These are phyloP conservation scores for Xiphophorus couchianus DNA, from an alignment of 2,113 vertebrate genomes.

Conservation along the genomic window DNA sequence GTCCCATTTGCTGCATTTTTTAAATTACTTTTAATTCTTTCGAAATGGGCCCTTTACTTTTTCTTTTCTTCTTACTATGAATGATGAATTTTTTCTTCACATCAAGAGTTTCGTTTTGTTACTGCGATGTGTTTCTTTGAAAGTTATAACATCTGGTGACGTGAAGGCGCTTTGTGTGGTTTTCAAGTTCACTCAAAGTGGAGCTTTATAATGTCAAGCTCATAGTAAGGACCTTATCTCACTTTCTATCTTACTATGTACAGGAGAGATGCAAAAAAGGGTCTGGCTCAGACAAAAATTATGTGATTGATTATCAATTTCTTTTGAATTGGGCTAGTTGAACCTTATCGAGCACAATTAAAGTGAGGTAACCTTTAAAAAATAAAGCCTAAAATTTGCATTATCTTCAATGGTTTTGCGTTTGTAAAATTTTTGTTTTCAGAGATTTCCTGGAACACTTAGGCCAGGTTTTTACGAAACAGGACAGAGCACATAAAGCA, in stretches of 20 bases:
- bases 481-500: neutral
- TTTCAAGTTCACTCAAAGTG: slow-evolving; percentile 48
- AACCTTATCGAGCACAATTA: neutral
- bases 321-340: neutral
- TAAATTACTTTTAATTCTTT: neutral
- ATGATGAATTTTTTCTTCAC: neutral
- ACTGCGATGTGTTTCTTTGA: slow-evolving; percentile 9
- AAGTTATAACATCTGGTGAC: slow-evolving; percentile 27
- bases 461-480: neutral
- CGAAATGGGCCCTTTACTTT: neutral
- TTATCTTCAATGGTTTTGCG: neutral
- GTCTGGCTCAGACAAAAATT: neutral
- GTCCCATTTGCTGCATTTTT: too few relatives aligned
- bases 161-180: slow-evolving; percentile 31
- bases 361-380: neutral
- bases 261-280: neutral
- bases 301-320: neutral
- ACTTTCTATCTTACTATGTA: neutral
- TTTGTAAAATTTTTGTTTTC: neutral
- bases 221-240: slow-evolving; percentile 6
- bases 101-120: slow-evolving; percentile 1
- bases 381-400: neutral
- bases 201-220: slow-evolving; percentile 28
- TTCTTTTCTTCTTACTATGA: neutral
- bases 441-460: neutral